A percentile compares a stretch with the other conserved stretches of the same genome.
Evolutionary conservation across 64 coral and sea anemone species (phyloP).

Genomic region (Stichodactyla mertensii): DNA sequence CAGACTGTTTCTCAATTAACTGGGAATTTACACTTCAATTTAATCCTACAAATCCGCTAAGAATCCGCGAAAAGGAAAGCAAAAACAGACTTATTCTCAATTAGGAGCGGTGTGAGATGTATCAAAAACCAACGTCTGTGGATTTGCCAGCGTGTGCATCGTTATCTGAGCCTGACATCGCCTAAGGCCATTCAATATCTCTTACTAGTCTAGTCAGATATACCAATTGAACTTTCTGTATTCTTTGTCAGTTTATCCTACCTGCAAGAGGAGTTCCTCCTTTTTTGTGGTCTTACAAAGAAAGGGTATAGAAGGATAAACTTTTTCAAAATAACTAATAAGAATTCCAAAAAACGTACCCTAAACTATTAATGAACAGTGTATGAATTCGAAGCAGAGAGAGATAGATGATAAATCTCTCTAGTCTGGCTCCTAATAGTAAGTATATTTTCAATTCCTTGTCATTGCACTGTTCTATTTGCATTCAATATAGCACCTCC

Average conservation of each 20-base stretch:
- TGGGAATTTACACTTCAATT: neutral
- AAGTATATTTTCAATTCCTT: neutral
- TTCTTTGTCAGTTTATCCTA: neutral
- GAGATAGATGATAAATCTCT: no score
- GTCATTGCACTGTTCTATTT: no score
- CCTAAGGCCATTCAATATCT: neutral
- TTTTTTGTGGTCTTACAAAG: neutral
- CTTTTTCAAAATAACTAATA: no score
- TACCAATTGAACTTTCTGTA: neutral
- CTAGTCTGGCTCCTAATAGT: neutral
- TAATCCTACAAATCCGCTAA: neutral
- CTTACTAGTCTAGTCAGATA: neutral
- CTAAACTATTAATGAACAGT: no score
- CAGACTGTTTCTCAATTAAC: neutral
- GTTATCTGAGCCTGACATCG: neutral
- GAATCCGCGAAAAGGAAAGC: neutral
- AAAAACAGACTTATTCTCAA: neutral
- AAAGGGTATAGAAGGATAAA: neutral
- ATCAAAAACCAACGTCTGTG: neutral
- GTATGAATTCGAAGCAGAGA: no score
- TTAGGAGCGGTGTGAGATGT: neutral
- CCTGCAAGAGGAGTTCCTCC: neutral
- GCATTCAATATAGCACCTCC: no score
- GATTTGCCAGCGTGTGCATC: neutral
- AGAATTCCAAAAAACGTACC: no score